These are phyloP conservation scores for Vultur gryphus DNA, from an alignment of 2,797 vertebrate genomes.

Conservation along the genomic window DNA sequence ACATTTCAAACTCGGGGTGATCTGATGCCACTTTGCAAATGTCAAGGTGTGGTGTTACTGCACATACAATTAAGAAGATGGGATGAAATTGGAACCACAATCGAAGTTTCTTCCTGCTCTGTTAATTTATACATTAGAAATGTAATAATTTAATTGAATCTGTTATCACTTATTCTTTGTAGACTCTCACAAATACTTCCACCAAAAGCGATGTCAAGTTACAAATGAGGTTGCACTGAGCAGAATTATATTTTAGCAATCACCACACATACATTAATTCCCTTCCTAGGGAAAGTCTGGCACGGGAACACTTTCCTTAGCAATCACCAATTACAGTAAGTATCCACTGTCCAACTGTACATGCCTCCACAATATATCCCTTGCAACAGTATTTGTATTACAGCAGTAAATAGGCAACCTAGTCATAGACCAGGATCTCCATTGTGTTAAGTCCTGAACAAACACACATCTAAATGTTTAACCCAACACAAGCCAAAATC, in stretches of 20 bases:
- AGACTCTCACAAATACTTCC: neutral
- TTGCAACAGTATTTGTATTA: neutral
- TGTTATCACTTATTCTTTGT: neutral
- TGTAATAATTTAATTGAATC: slow-evolving; percentile 53
- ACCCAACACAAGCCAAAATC: neutral
- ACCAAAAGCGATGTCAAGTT: neutral
- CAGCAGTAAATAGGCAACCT: neutral
- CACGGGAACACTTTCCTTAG: neutral
- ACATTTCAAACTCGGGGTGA: slow-evolving; percentile 73
- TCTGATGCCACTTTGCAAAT: slow-evolving; percentile 65
- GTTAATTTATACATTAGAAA: slow-evolving; percentile 55
- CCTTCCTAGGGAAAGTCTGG: neutral
- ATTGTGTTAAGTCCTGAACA: neutral
- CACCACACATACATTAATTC: neutral
- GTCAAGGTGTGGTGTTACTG: slow-evolving; percentile 74
- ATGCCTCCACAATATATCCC: neutral
- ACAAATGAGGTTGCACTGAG: neutral
- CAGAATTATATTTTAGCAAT: neutral
- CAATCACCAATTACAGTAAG: neutral
- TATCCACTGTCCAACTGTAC: neutral
- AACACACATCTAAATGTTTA: neutral
- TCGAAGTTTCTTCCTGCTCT: slow-evolving; percentile 62
- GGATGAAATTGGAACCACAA: slow-evolving; percentile 72
- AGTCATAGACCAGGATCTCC: neutral
- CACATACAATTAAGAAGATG: slow-evolving; percentile 77